A percentile compares a stretch with the other conserved stretches of the same genome.
phyloP scores from a whole-genome alignment of 2,888 invertebrate genomes.

The Liodrosophila aerea region DNA sequence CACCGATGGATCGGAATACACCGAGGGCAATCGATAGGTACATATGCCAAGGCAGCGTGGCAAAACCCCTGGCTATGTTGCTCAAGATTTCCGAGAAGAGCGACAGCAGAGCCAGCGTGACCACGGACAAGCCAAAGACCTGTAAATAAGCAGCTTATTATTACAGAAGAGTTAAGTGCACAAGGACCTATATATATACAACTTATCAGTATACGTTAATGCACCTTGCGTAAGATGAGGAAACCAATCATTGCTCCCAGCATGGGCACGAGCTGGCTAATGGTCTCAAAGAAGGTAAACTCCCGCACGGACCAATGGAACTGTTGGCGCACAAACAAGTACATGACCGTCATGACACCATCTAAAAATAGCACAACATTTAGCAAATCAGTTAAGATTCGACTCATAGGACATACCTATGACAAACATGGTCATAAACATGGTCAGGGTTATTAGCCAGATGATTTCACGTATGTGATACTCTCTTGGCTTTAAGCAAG shows the following conservation, averaged over 20 bases:
- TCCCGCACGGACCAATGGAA: slow-evolving; percentile 87
- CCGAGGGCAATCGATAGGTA: slow-evolving; percentile 73
- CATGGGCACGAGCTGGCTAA: slow-evolving; percentile 84
- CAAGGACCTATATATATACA: not conserved
- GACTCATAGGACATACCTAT: slow-evolving; percentile 57
- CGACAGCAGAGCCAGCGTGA: slow-evolving; percentile 73
- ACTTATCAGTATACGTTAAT: not conserved
- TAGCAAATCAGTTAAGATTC: not conserved
- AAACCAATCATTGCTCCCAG: slow-evolving; percentile 85
- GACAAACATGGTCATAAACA: slow-evolving; percentile 77
- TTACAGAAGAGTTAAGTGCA: not conserved
- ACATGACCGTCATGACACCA: slow-evolving; percentile 83
- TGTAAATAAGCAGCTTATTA: slow-evolving; percentile 15
- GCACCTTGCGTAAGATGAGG: slow-evolving; percentile 84
- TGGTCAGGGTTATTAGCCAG: slow-evolving; percentile 77
- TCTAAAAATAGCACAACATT: slow-evolving; percentile 53
- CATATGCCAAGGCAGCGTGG: slow-evolving; percentile 77
- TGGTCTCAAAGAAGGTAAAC: slow-evolving; percentile 85
- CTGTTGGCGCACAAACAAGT: slow-evolving; percentile 86
- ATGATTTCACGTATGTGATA: slow-evolving; percentile 77
- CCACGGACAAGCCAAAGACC: slow-evolving; percentile 76
- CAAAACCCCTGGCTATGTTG: slow-evolving; percentile 72
- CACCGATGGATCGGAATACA: slow-evolving; percentile 71
- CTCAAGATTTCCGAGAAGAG: slow-evolving; percentile 69
- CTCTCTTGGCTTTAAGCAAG: slow-evolving; percentile 78